A percentile compares a stretch with the other conserved stretches of the same genome.
Conservation (phyloP, 2,888 invertebrate species). For the Sesia bembeciformis region DNA sequence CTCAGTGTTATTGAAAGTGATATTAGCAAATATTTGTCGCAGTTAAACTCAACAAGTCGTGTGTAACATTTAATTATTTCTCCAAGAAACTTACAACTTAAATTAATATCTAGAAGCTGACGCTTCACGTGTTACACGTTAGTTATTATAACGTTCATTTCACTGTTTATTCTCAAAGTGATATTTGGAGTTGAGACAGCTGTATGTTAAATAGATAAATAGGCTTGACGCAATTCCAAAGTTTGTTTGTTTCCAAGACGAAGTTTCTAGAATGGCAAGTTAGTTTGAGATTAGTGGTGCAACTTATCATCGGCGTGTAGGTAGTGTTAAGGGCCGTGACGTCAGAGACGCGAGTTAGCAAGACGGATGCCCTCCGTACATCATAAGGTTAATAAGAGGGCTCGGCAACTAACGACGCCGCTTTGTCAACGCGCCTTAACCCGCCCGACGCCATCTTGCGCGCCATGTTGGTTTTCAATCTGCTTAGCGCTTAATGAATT, state of each 20-base stretch:
- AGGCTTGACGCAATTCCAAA: neutral
- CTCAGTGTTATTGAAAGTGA: neutral
- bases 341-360: slow-evolving; percentile 28
- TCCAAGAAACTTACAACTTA: slow-evolving; percentile 26
- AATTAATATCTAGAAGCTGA: slow-evolving; percentile 35
- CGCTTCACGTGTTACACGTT: slow-evolving; percentile 10
- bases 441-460: slow-evolving; percentile 59
- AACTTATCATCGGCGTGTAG: neutral
- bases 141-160: slow-evolving; percentile 5
- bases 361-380: slow-evolving; percentile 67
- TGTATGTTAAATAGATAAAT: neutral
- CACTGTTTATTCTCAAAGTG: neutral
- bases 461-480: slow-evolving; percentile 72
- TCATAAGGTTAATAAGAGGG: slow-evolving; percentile 76
- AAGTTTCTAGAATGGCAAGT: neutral
- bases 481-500: slow-evolving; percentile 74
- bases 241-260: neutral
- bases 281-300: neutral
- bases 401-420: slow-evolving; percentile 70
- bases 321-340: neutral
- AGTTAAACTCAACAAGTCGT: neutral
- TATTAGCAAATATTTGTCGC: slow-evolving; percentile 11
- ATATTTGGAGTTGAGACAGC: neutral
- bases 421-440: slow-evolving; percentile 73
- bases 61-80: slow-evolving; percentile 11